Base-by-base conservation (phyloP, 2,797 vertebrate genomes). In the Microchirus variegatus region DNA sequence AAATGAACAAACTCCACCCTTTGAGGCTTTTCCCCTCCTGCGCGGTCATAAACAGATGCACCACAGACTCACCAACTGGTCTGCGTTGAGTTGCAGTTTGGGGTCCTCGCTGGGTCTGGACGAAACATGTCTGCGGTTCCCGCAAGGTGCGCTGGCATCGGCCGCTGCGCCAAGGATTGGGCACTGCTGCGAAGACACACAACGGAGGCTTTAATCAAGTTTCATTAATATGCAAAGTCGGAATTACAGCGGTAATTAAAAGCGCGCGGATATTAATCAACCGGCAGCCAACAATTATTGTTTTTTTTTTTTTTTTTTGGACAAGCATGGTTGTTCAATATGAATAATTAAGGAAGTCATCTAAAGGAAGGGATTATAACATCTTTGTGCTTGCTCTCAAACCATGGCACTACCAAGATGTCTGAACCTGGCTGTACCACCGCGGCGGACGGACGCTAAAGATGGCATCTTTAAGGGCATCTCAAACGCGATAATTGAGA, bases 381-480 rank as follows among this genome's bases (percentile, higher is more conserved):
- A 91, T 93, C 89, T 90, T 91, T 91, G 87, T 91, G 89, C 86
- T 90, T 90, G 82, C 91, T 90, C 87, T 84, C 85, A 82, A 91
- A 87, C 84, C 78, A 84, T 91, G 91, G 88, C 85, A 90, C 87
- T 73, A 86, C 87, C 90, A 93, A 87, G 77, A 91, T 91, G 85
- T 86, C 84, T 89, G 87, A 84, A 80, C 80, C 74, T 86, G 78
- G 76, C 74, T 75, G 80, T 87, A 85, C 78, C 84, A 90, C 53
- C 81, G 84, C 80, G 71, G 70, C 85, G 68, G 83, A 92, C 79
- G 92, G 93, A 95, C 92, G 91, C 92, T 92, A 93, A 95, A 92
- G 91, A 91, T 96, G 95, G 95, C 95, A 96, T 95, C 93, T 95
- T 96, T 95, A 89, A 90, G 88, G 95, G 94, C 92, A 96, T 89